Percentiles rank a stretch among this genome's conserved stretches.
phyloP scores from a whole-genome alignment of 2,797 vertebrate genomes.

The Dendrocincla fuliginosa region DNA sequence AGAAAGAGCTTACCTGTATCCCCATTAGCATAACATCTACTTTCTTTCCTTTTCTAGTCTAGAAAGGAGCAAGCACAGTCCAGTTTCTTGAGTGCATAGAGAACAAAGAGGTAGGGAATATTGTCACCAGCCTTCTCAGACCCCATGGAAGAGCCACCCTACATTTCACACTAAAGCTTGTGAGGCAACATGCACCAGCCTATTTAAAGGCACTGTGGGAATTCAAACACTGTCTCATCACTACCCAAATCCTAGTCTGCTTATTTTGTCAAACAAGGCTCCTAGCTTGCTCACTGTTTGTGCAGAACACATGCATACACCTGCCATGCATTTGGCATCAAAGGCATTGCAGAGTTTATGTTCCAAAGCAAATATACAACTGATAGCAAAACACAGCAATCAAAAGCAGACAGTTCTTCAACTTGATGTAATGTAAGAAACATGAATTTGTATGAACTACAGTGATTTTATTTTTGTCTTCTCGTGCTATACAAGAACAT shows the following conservation, averaged over 20 bases:
- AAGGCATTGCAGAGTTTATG: conserved; percentile 26
- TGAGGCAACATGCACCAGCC: neutral
- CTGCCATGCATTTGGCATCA: conserved; percentile 52
- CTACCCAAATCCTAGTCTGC: neutral
- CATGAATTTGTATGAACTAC: conserved; percentile 17
- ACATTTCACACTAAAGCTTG: neutral
- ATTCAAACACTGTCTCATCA: neutral
- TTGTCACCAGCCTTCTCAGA: neutral
- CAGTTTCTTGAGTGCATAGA: neutral
- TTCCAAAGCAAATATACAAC: conserved; percentile 44
- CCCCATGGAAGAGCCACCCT: neutral
- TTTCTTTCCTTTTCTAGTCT: neutral
- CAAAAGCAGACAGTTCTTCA: conserved; percentile 49
- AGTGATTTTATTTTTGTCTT: conserved; percentile 29
- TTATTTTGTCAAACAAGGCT: neutral
- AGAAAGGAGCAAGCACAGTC: neutral
- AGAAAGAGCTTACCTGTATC: neutral
- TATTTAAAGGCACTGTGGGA: neutral
- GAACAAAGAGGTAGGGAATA: neutral
- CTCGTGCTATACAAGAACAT: neutral
- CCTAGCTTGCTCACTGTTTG: neutral
- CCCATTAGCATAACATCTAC: neutral
- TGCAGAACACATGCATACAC: conserved; percentile 17
- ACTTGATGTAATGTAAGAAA: conserved; percentile 39
- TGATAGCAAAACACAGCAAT: conserved; percentile 64